A percentile compares a stretch with the other conserved stretches of the same genome.
These are phyloP conservation scores for Enteromius thamalakanensis DNA, from an alignment of 2,797 vertebrate species.

Conservation along the genomic window DNA sequence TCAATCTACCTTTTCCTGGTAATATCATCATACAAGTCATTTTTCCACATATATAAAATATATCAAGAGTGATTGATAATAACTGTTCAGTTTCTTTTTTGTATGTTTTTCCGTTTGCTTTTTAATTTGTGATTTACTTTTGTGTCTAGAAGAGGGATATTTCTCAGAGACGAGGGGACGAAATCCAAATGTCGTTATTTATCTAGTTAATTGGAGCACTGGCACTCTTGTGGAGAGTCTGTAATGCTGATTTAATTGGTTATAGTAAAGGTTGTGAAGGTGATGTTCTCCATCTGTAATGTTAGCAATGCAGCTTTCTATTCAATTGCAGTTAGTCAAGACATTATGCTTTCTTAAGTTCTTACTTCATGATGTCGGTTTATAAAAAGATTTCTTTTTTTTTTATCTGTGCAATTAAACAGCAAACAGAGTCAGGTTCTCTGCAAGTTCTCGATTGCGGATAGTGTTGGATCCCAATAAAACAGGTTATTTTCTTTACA, in stretches of 20 bases:
- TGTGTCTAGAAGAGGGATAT: not conserved
- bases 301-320: conserved; percentile 22
- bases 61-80: not conserved
- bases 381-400: not conserved
- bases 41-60: not conserved
- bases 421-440: too few relatives aligned
- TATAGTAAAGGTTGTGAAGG: conserved; percentile 37
- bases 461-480: not conserved
- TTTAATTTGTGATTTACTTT: not conserved
- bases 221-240: conserved; percentile 8
- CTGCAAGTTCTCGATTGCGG: not conserved
- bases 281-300: conserved; percentile 44
- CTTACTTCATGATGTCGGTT: not conserved
- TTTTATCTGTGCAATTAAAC: not conserved
- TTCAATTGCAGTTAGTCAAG: not conserved
- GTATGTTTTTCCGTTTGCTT: not conserved
- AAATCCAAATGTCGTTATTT: conserved; percentile 20
- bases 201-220: conserved; percentile 44
- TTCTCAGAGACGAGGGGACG: not conserved
- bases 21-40: not conserved
- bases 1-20: not conserved
- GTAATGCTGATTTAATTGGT: conserved; percentile 44
- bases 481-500: not conserved
- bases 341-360: not conserved
- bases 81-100: not conserved